These are phyloP conservation scores for Chloebia gouldiae DNA, from an alignment of 2,113 vertebrate genomes.

Conservation along the genomic window DNA sequence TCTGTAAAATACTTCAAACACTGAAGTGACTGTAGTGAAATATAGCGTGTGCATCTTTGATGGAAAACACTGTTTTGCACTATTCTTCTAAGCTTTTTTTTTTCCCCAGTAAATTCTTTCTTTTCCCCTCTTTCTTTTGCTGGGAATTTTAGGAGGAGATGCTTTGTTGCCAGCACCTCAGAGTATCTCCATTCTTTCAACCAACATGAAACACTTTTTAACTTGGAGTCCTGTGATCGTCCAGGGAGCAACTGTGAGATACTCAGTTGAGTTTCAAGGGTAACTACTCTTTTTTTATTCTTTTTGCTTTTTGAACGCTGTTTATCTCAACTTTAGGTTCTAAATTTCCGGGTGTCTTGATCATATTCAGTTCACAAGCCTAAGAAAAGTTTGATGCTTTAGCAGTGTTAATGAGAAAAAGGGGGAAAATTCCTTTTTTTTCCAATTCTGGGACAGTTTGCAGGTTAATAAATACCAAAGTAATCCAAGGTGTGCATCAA, in stretches of 20 bases:
- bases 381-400: background rate
- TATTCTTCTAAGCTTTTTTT: background rate
- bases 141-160: slow-evolving; percentile 32
- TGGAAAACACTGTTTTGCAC: background rate
- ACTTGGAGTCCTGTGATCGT: slow-evolving; percentile 68
- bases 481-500: background rate
- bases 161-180: slow-evolving; percentile 61
- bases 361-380: background rate
- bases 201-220: slow-evolving; percentile 78
- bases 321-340: background rate
- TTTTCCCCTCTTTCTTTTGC: background rate
- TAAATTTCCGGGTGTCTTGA: background rate
- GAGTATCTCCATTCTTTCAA: slow-evolving; percentile 73
- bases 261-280: slow-evolving; percentile 78
- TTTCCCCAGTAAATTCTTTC: background rate
- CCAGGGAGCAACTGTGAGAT: slow-evolving; percentile 55
- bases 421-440: background rate
- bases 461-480: background rate
- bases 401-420: background rate
- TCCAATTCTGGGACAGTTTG: background rate
- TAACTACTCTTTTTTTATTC: background rate
- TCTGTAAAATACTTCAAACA: background rate
- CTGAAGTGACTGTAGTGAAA: background rate
- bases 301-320: background rate
- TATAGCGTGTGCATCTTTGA: background rate